A percentile compares a stretch with the other conserved stretches of the same genome.
Evolutionary conservation across 2,113 vertebrate species (phyloP).

Genomic region (Phylloscopus whistleri): DNA sequence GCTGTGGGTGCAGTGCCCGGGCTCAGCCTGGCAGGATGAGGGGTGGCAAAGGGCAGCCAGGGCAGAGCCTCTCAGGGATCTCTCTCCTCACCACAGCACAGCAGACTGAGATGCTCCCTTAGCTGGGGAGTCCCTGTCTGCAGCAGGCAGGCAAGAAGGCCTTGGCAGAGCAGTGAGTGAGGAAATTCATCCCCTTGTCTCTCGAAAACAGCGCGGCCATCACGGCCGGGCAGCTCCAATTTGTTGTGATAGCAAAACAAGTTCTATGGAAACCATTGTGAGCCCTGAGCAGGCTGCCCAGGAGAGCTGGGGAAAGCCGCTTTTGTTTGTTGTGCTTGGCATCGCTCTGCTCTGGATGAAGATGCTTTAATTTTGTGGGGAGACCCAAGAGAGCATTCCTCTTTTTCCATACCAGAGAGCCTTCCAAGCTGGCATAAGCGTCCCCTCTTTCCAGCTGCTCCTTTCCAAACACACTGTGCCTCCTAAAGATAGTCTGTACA

Average conservation of each 20-base stretch:
- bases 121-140: slow-evolving; percentile 37
- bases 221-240: slow-evolving; percentile 69
- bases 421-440: slow-evolving; percentile 81
- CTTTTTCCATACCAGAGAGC: slow-evolving; percentile 75
- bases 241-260: slow-evolving; percentile 90
- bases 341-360: slow-evolving; percentile 70
- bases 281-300: slow-evolving; percentile 76
- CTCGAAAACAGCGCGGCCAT: slow-evolving; percentile 55
- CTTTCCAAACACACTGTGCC: slow-evolving; percentile 77
- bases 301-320: slow-evolving; percentile 86
- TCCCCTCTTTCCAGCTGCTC: slow-evolving; percentile 78
- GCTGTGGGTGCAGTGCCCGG: not conserved
- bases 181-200: slow-evolving; percentile 61
- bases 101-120: not conserved
- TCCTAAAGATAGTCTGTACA: slow-evolving; percentile 78
- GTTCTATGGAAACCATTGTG: slow-evolving; percentile 92
- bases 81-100: not conserved
- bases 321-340: slow-evolving; percentile 89
- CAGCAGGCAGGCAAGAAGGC: slow-evolving; percentile 46
- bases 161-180: slow-evolving; percentile 37
- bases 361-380: slow-evolving; percentile 76
- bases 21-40: not conserved
- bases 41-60: not conserved
- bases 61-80: not conserved
- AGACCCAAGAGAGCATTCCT: slow-evolving; percentile 72